Conservation (phyloP, 2,888 invertebrate species). For the Loripinus fragilis region DNA sequence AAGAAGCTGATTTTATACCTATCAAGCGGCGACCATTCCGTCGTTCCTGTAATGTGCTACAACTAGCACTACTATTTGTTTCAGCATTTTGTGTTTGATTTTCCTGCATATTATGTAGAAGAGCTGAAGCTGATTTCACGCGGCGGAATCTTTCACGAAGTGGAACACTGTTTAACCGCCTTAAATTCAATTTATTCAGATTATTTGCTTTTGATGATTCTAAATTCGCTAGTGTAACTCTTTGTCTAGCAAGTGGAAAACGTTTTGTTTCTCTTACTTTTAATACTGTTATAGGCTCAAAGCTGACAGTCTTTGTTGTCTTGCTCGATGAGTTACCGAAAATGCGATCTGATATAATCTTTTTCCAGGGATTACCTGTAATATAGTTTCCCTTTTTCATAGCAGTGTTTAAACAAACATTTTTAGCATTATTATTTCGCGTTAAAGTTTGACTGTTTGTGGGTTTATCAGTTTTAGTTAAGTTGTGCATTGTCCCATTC, state of each 20-base stretch:
- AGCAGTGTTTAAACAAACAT: not conserved
- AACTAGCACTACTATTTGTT: not conserved
- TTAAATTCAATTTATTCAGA: not conserved
- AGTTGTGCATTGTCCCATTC: not conserved
- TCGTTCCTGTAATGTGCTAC: not conserved
- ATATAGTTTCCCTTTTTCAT: not conserved
- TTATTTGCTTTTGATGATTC: not conserved
- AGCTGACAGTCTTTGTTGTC: not conserved
- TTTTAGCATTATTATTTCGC: not conserved
- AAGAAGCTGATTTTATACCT: too few relatives aligned
- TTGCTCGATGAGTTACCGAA: not conserved
- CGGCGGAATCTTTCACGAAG: not conserved
- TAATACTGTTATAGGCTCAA: slow-evolving; percentile 7
- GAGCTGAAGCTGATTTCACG: not conserved
- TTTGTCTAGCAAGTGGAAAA: not conserved
- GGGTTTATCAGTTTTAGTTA: not conserved
- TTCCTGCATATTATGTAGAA: not conserved
- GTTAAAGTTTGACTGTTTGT: not conserved
- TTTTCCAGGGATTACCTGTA: not conserved
- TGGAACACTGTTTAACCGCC: not conserved
- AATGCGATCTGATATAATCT: not conserved
- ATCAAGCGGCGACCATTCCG: too few relatives aligned
- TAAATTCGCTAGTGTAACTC: not conserved
- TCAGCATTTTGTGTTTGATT: not conserved
- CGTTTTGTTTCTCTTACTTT: not conserved